These are phyloP conservation scores for Pristiophorus japonicus DNA, from an alignment of 2,113 vertebrate species.

Conservation along the genomic window DNA sequence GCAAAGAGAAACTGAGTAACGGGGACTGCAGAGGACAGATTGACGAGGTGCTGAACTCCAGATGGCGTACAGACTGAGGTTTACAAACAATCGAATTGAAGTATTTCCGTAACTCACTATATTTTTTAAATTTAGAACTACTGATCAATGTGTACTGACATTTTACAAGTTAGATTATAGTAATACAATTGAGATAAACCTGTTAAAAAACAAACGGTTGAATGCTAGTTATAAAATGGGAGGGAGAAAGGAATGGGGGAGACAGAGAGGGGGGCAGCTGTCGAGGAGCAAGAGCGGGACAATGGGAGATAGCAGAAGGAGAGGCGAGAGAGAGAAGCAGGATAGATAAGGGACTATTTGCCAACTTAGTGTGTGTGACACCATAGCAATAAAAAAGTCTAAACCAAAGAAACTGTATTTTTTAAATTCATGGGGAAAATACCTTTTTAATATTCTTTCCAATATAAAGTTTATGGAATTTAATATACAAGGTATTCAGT, in stretches of 20 bases:
- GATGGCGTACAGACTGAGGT: not conserved
- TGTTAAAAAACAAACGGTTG: no score
- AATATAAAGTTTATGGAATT: not conserved
- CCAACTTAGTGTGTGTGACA: not conserved
- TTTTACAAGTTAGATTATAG: not conserved
- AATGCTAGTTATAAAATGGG: not conserved
- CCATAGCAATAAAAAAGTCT: not conserved
- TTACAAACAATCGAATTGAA: not conserved
- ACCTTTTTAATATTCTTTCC: not conserved
- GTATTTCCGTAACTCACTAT: not conserved
- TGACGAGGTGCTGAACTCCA: not conserved
- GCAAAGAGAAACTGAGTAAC: not conserved
- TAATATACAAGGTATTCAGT: not conserved
- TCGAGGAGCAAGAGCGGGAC: not conserved
- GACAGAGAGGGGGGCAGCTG: not conserved
- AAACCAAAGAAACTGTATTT: not conserved
- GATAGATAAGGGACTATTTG: not conserved
- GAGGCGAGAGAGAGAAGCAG: not conserved
- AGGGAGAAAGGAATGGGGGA: no score
- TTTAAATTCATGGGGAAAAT: not conserved
- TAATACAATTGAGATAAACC: not conserved
- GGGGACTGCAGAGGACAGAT: not conserved
- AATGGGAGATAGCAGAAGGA: not conserved
- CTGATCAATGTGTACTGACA: not conserved
- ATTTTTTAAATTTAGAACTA: not conserved